phyloP scores from a whole-genome alignment of 1,140 invertebrate genomes.

The Sitobion miscanthi region DNA sequence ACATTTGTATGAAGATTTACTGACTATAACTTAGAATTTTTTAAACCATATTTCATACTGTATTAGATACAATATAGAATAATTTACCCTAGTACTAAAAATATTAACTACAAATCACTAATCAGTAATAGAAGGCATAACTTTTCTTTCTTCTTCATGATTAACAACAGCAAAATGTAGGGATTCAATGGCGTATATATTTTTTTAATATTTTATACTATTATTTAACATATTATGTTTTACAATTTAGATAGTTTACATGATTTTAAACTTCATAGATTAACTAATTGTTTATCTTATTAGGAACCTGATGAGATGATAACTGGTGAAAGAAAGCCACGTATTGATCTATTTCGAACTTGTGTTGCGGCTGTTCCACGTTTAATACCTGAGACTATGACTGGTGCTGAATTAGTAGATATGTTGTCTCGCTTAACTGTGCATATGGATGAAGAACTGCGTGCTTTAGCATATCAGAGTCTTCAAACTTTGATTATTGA shows the following conservation, averaged over 20 bases:
- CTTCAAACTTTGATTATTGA: slow-evolving; percentile 94
- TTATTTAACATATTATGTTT: background rate
- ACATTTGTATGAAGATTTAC: background rate
- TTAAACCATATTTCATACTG: background rate
- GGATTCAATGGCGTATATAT: background rate
- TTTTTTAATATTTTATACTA: background rate
- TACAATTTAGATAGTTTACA: background rate
- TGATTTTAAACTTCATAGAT: background rate
- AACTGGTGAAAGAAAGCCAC: slow-evolving; percentile 95
- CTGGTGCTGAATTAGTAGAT: slow-evolving; percentile 89
- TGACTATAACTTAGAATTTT: background rate
- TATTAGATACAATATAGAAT: background rate
- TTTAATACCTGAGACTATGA: slow-evolving; percentile 97
- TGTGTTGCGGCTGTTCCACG: slow-evolving; percentile 98
- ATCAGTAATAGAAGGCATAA: background rate
- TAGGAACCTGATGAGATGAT: slow-evolving; percentile 92
- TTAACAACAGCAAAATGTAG: background rate
- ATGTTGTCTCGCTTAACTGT: slow-evolving; percentile 89
- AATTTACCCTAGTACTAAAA: background rate
- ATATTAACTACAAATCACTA: background rate
- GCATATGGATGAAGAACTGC: slow-evolving; percentile 90
- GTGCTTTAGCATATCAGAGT: slow-evolving; percentile 91
- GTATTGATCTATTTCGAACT: slow-evolving; percentile 96
- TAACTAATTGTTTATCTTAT: background rate
- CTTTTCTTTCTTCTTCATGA: background rate